Percentiles rank a stretch among this genome's conserved stretches.
phyloP scores from a whole-genome alignment of 92 coral and sea anemone genomes.

The Ricordea florida region DNA sequence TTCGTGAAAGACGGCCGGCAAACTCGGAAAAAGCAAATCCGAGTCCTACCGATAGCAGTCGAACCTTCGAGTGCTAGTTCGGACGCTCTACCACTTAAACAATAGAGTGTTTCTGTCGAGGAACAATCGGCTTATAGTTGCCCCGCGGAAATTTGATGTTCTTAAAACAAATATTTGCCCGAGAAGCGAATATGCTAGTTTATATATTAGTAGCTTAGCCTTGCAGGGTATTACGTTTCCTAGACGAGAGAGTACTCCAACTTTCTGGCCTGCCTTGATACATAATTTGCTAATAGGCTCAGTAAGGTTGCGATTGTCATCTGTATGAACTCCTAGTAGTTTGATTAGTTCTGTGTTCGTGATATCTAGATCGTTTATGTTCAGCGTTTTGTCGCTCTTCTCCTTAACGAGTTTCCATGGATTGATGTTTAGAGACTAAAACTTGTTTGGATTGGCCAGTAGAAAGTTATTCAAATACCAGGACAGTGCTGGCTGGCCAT shows the following conservation, averaged over 20 bases:
- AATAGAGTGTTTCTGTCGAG: no score
- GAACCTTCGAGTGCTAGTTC: no score
- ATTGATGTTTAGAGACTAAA: slow-evolving; percentile 1
- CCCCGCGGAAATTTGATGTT: no score
- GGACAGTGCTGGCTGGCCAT: no score
- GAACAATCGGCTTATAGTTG: no score
- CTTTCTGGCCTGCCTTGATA: slow-evolving; percentile 22
- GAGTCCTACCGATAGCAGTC: no score
- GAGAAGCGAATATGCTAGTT: no score
- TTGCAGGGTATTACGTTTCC: background rate
- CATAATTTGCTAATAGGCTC: background rate
- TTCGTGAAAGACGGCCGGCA: no score
- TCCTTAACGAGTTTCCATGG: background rate
- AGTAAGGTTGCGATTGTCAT: background rate
- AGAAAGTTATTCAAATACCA: no score
- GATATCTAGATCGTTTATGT: background rate
- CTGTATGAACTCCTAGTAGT: slow-evolving; percentile 23
- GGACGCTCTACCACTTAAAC: no score
- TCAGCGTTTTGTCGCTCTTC: background rate
- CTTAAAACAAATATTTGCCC: no score
- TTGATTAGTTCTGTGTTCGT: background rate
- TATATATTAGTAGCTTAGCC: slow-evolving; percentile 5
- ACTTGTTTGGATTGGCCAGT: slow-evolving; percentile 17
- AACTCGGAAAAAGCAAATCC: no score
- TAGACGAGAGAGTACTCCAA: slow-evolving; percentile 3